Evolutionary conservation across 2,113 vertebrate genomes (phyloP).

Genomic region (Suricata suricatta): DNA sequence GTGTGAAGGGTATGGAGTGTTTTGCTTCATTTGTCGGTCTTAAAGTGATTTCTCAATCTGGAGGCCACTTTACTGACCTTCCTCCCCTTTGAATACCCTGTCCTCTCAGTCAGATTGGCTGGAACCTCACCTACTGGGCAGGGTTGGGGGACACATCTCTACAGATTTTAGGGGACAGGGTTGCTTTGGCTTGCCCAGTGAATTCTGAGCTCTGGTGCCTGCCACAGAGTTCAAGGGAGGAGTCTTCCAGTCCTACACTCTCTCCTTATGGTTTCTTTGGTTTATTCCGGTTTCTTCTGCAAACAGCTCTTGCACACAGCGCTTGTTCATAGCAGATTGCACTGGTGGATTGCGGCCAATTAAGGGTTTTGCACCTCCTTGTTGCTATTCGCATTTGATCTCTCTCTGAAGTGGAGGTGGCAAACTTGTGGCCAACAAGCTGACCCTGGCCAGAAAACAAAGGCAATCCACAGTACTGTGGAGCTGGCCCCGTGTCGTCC

Average conservation of each 20-base stretch:
- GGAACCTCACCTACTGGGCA: background rate
- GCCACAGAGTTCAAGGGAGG: background rate
- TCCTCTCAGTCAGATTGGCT: background rate
- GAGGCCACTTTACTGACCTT: background rate
- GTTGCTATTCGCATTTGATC: background rate
- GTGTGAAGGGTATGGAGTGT: background rate
- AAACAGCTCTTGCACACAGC: background rate
- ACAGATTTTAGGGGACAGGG: background rate
- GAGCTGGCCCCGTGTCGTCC: background rate
- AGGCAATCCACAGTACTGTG: background rate
- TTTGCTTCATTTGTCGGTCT: background rate
- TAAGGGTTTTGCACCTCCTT: background rate
- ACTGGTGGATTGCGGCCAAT: background rate
- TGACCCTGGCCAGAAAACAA: background rate
- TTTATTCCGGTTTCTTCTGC: background rate
- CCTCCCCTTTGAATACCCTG: background rate
- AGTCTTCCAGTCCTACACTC: background rate
- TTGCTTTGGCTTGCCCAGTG: background rate
- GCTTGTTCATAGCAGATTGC: background rate
- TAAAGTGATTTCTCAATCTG: background rate
- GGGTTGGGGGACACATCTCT: background rate
- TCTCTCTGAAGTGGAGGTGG: background rate
- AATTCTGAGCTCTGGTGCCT: background rate
- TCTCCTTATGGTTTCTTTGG: background rate
- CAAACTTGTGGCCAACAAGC: background rate